Percentiles rank a stretch among this genome's conserved stretches.
Evolutionary conservation across 2,888 invertebrate species (phyloP).

Genomic region (Oscheius onirici): DNA sequence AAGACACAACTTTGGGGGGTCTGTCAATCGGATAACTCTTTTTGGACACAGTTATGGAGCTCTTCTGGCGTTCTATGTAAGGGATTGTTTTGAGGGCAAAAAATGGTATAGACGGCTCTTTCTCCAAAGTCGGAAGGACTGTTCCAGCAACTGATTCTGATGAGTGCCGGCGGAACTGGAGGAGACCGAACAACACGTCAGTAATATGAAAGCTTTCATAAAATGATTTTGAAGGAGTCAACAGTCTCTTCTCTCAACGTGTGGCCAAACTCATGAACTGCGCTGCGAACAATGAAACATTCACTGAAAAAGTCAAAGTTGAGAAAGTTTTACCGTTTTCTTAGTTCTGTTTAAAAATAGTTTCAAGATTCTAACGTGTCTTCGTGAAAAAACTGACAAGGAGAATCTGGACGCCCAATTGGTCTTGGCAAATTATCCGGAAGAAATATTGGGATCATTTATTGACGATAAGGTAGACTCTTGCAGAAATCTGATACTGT

Average conservation of each 20-base stretch:
- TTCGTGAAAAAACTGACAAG: not conserved
- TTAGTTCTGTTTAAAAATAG: not conserved
- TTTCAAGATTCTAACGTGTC: not conserved
- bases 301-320: not conserved
- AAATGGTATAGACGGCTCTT: not conserved
- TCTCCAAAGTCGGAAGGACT: conserved; percentile 9
- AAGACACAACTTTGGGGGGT: too few species aligned
- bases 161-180: not conserved
- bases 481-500: not conserved
- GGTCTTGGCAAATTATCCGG: not conserved
- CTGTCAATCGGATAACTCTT: too few species aligned
- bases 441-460: not conserved
- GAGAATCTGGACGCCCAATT: not conserved
- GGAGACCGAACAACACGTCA: not conserved
- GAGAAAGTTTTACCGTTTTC: not conserved
- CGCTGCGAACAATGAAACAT: not conserved
- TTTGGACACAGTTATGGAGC: too few species aligned
- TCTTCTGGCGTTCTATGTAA: too few species aligned
- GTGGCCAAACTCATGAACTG: not conserved
- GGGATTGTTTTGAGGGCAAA: too few species aligned
- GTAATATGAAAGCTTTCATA: not conserved
- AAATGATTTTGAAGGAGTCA: not conserved
- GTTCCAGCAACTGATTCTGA: not conserved
- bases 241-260: not conserved
- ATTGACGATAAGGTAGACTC: not conserved